These are phyloP conservation scores for Anagrus nilaparvatae DNA, from an alignment of 1,140 invertebrate genomes.

Conservation along the genomic window DNA sequence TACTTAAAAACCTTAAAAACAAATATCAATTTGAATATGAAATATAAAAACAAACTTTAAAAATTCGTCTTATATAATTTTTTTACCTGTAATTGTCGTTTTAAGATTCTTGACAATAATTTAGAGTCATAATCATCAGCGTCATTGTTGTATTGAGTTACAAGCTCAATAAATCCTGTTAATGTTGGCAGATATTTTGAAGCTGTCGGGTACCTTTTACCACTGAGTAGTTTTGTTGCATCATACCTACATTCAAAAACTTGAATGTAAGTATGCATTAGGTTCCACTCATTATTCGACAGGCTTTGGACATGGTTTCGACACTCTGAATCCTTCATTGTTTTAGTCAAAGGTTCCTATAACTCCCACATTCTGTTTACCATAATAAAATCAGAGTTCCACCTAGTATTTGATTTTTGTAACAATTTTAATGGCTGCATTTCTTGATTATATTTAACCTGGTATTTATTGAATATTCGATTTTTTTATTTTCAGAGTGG, in stretches of 20 bases:
- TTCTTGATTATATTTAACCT: too few relatives aligned
- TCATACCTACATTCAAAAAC: constrained; percentile 6
- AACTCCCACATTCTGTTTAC: constrained; percentile 6
- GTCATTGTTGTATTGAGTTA: not conserved
- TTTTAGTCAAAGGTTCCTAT: not conserved
- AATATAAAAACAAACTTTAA: too few relatives aligned
- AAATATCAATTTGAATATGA: too few relatives aligned
- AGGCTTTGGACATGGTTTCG: not conserved
- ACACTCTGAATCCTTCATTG: not conserved
- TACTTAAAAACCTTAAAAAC: too few relatives aligned
- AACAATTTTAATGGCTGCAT: constrained; percentile 1
- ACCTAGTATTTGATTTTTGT: constrained; percentile 12
- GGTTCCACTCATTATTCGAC: constrained; percentile 6
- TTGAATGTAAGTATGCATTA: constrained; percentile 5
- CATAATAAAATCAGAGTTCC: constrained; percentile 12
- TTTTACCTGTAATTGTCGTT: too few relatives aligned
- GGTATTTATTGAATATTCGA: too few relatives aligned
- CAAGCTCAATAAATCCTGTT: not conserved
- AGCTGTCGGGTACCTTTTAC: constrained; percentile 8
- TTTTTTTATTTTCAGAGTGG: too few relatives aligned
- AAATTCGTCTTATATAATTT: too few relatives aligned
- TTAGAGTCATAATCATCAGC: not conserved
- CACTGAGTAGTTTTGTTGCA: constrained; percentile 1
- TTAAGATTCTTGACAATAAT: not conserved
- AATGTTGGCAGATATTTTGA: constrained; percentile 5